Base-by-base conservation (phyloP, 2,797 vertebrate genomes). In the Sebastes iracundus region DNA sequence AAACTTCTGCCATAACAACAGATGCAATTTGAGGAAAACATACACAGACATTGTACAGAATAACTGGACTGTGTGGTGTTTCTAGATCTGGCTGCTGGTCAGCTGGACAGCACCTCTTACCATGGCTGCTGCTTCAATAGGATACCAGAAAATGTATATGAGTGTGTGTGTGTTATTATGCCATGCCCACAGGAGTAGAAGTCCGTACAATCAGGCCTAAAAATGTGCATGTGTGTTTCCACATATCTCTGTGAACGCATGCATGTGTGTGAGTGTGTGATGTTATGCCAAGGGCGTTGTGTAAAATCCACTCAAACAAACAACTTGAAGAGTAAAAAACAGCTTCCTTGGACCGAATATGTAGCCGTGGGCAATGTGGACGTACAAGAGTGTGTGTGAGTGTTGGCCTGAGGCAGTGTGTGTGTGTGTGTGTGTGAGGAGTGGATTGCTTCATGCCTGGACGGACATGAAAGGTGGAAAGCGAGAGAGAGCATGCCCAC, bases 281-380 rank as follows among this genome's bases (percentile, higher is more conserved):
- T 87, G 78, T 85, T 82, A 70, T 53, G 93, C 93, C 89, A 87
- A 78, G 66, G 90, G 92, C 84, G 6, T 78, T 87, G 89, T 86
- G 88, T 90, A 87, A 91, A 93, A 93, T 89, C 82, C 87, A 90
- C 87, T 91, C 92, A 88, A 93, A 90, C 88, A 92, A 94, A 93
- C 92, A 93, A 93, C 88, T 93, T 89, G 87, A 92, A 82, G 89
- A 90, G 88, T 77, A 88, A 89, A 89, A 93, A 92, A 82, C 84
- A 66, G 89, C 84, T 93, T 94, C 86, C 88, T 93, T 91, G 90
- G 92, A 93, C 90, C 27, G 49, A 91, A 91, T 84, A 70, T 75
- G 72, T 91, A 87, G 87, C 94, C 90, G 85, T 66, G 59, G 92
- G 94, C 92, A 79, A 87, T 89, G 81, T 83, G 72, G 72, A n/a